Percentiles rank a stretch among this genome's conserved stretches.
These are phyloP conservation scores for Thomomys bottae DNA, from an alignment of 2,113 vertebrate species.

Conservation along the genomic window DNA sequence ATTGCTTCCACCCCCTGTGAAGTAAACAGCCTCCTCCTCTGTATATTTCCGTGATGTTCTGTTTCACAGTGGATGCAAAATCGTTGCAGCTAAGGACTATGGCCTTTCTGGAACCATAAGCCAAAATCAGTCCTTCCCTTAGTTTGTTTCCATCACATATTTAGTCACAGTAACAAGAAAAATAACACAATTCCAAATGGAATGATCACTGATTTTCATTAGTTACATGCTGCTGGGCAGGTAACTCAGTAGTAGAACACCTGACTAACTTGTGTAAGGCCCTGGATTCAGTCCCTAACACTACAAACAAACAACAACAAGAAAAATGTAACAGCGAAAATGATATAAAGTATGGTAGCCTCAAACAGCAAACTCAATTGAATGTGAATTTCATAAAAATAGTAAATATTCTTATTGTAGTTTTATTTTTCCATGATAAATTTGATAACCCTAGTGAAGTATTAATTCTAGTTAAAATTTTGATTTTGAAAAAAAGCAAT, in stretches of 20 bases:
- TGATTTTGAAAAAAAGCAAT: slow-evolving; percentile 26
- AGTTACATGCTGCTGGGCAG: neutral
- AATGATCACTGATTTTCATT: neutral
- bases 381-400: slow-evolving; percentile 41
- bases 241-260: neutral
- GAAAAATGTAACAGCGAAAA: neutral
- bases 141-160: too few relatives aligned
- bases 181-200: neutral
- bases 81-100: too few relatives aligned
- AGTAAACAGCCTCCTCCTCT: too few relatives aligned
- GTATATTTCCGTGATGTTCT: too few relatives aligned
- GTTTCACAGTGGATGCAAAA: too few relatives aligned
- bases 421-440: slow-evolving; percentile 18
- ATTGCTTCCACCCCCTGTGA: too few relatives aligned
- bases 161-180: too few relatives aligned
- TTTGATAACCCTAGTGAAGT: neutral
- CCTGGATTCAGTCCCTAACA: neutral
- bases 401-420: neutral
- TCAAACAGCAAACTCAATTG: neutral
- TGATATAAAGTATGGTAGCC: neutral
- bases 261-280: neutral
- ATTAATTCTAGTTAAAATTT: neutral
- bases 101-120: too few relatives aligned
- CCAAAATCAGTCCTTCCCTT: too few relatives aligned
- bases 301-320: neutral